Conservation (phyloP, 2,797 vertebrate genomes). For the Hydrolagus colliei region DNA sequence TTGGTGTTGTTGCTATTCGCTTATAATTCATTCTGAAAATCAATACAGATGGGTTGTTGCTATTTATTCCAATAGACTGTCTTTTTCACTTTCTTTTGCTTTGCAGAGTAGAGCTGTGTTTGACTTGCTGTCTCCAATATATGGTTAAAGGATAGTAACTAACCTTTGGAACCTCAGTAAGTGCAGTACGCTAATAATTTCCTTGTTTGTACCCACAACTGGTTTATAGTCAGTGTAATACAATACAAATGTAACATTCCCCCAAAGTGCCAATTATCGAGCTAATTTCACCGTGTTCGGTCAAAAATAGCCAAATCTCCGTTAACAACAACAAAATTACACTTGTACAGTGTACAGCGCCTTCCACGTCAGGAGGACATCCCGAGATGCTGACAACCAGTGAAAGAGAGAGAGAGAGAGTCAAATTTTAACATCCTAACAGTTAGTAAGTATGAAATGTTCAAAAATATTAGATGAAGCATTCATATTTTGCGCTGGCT, state of each 20-base stretch:
- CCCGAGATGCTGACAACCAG: background rate
- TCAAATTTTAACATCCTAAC: constrained; percentile 2
- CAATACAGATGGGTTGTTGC: background rate
- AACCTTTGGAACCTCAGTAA: background rate
- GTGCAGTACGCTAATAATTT: background rate
- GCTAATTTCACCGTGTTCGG: background rate
- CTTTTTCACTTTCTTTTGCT: background rate
- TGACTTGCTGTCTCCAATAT: background rate
- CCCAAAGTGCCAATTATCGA: background rate
- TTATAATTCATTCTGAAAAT: background rate
- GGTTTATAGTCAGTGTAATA: background rate
- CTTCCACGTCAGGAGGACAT: too few species aligned
- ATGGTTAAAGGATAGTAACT: background rate
- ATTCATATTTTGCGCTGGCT: constrained; percentile 37
- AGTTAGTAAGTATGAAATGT: background rate
- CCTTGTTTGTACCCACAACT: background rate
- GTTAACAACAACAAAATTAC: too few species aligned
- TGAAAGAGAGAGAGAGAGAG: background rate
- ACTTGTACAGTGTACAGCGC: too few species aligned
- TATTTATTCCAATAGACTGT: background rate
- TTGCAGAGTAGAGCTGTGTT: background rate
- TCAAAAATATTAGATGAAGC: constrained; percentile 13
- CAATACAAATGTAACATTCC: background rate
- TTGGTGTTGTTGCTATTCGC: too few species aligned
- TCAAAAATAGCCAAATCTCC: background rate